Conservation (phyloP, 2,888 invertebrate species). For the Hofmannophila pseudospretella region DNA sequence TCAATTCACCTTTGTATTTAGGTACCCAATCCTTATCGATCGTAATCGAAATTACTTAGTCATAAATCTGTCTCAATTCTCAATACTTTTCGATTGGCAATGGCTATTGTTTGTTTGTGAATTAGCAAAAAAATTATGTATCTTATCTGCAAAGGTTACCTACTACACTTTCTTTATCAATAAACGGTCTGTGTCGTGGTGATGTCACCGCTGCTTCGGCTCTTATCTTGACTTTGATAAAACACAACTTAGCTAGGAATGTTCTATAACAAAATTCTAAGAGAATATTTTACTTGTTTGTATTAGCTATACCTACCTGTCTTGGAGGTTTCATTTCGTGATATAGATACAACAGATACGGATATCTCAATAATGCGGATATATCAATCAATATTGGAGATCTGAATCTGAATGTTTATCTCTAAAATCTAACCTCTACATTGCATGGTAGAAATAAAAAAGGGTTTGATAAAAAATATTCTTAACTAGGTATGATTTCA, state of each 20-base stretch:
- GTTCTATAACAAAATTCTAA: conserved; percentile 27
- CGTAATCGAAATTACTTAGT: conserved; percentile 27
- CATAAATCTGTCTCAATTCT: conserved; percentile 21
- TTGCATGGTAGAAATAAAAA: no score
- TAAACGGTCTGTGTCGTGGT: conserved; percentile 47
- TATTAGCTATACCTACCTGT: neutral
- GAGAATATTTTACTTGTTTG: neutral
- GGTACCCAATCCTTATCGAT: neutral
- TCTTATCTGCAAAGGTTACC: conserved; percentile 61
- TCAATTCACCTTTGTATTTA: neutral
- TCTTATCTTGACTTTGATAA: conserved; percentile 67
- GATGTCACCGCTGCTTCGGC: conserved; percentile 66
- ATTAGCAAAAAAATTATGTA: conserved; percentile 44
- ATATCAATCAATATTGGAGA: neutral
- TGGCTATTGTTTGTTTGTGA: conserved; percentile 11
- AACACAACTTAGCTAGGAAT: conserved; percentile 50
- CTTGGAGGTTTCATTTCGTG: neutral
- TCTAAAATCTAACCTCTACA: neutral
- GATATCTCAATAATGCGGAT: conserved; percentile 2
- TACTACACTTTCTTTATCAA: conserved; percentile 68
- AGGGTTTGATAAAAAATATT: no score
- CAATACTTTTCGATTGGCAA: conserved; percentile 18
- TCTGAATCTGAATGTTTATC: neutral
- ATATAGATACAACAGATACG: no score
- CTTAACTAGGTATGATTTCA: no score